A percentile compares a stretch with the other conserved stretches of the same genome.
Evolutionary conservation across 2,797 vertebrate genomes (phyloP).

Genomic region (Chromobotia macracanthus): DNA sequence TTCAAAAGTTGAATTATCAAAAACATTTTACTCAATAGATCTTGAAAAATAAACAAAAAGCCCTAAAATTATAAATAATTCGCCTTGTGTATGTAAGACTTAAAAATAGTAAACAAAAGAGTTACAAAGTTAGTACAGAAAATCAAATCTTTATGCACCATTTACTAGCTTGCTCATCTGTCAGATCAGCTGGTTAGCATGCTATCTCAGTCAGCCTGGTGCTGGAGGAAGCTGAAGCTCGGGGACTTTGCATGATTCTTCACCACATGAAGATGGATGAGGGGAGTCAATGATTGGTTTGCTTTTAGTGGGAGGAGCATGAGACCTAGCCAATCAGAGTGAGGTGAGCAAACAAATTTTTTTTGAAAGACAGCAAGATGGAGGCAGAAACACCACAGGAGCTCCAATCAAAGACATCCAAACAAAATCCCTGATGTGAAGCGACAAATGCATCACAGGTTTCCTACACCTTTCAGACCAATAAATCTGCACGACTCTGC

Average conservation of each 20-base stretch:
- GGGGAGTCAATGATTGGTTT: constrained; percentile 64
- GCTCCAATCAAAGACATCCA: constrained; percentile 38
- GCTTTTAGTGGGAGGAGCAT: constrained; percentile 71
- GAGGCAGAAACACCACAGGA: constrained; percentile 62
- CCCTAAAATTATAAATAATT: too few relatives aligned
- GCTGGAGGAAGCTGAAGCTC: constrained; percentile 64
- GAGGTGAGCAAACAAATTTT: constrained; percentile 60
- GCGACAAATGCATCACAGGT: background rate
- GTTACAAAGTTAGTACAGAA: too few relatives aligned
- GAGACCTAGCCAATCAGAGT: constrained; percentile 69
- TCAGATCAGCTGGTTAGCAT: background rate
- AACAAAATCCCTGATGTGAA: constrained; percentile 36
- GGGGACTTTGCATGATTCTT: constrained; percentile 74
- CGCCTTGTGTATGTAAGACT: too few relatives aligned
- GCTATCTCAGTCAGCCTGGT: background rate
- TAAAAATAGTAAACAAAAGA: too few relatives aligned
- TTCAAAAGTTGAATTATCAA: too few relatives aligned
- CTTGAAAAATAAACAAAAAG: too few relatives aligned
- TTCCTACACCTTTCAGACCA: background rate
- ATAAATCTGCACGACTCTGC: too few relatives aligned
- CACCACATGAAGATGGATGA: constrained; percentile 71
- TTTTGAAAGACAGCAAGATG: constrained; percentile 62
- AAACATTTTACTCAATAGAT: too few relatives aligned
- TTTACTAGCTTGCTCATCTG: background rate
- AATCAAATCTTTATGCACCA: background rate